Evolutionary conservation across 2,888 invertebrate genomes (phyloP).

Genomic region (Apoda limacodes): DNA sequence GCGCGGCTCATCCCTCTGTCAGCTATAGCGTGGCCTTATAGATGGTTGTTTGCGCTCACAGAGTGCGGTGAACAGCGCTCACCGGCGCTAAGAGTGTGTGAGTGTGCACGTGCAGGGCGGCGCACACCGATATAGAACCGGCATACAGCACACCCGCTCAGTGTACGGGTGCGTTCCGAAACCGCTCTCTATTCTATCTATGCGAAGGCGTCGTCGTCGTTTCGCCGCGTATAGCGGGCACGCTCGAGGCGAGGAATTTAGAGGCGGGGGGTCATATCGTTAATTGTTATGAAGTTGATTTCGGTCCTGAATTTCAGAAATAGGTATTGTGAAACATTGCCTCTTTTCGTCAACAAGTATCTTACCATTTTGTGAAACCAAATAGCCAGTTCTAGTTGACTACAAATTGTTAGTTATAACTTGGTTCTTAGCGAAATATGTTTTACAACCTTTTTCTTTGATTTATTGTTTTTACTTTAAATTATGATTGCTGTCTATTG

Average conservation of each 20-base stretch:
- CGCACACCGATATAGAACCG: constrained; percentile 23
- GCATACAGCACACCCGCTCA: constrained; percentile 31
- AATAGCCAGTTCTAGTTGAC: constrained; percentile 15
- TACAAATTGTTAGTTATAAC: constrained; percentile 22
- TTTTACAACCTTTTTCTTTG: no score
- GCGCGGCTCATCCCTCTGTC: constrained; percentile 59
- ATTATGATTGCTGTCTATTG: no score
- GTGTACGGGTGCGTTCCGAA: constrained; percentile 67
- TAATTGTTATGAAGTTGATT: constrained; percentile 71
- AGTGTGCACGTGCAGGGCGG: constrained; percentile 34
- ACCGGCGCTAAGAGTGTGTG: constrained; percentile 57
- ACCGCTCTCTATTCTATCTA: constrained; percentile 71
- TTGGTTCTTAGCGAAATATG: no score
- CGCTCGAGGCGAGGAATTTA: constrained; percentile 70
- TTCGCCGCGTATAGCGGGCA: constrained; percentile 67
- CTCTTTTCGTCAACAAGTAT: constrained; percentile 45
- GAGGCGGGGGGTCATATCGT: constrained; percentile 71
- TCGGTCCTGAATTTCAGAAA: constrained; percentile 69
- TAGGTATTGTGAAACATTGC: constrained; percentile 67
- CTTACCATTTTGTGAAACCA: constrained; percentile 24
- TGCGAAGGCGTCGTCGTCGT: constrained; percentile 70
- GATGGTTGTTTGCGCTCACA: constrained; percentile 72
- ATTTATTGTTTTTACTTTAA: no score
- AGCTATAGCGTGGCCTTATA: constrained; percentile 71
- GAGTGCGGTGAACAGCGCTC: constrained; percentile 72